Percentiles rank a stretch among this genome's conserved stretches.
Conservation (phyloP, 2,888 invertebrate species). For the Patella pellucida region DNA sequence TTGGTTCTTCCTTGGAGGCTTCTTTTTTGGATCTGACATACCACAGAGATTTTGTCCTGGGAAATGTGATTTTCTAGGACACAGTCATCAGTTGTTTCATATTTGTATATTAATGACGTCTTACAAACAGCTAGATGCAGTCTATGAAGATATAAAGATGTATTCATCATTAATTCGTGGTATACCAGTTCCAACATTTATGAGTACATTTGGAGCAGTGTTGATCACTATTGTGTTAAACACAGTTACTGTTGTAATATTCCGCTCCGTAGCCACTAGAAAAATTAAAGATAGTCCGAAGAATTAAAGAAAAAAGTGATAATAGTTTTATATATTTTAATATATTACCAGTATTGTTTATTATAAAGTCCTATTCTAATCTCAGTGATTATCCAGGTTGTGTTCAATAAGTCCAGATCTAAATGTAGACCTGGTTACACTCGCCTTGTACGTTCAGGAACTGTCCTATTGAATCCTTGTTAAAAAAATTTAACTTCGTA, state of each 20-base stretch:
- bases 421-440: too few species aligned
- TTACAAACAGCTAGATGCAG: constrained; percentile 64
- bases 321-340: too few species aligned
- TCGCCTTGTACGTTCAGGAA: too few species aligned
- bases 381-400: too few species aligned
- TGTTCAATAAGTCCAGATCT: too few species aligned
- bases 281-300: constrained; percentile 35
- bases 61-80: constrained; percentile 65
- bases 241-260: constrained; percentile 48
- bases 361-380: too few species aligned
- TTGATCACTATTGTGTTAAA: constrained; percentile 54
- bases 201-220: constrained; percentile 63
- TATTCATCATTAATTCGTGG: constrained; percentile 42
- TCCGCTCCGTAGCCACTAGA: constrained; percentile 46
- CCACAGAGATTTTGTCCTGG: constrained; percentile 68
- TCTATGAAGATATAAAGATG: constrained; percentile 60
- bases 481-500: too few species aligned
- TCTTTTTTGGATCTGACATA: constrained; percentile 68
- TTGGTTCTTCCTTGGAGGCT: constrained; percentile 65
- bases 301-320: too few species aligned
- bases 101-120: constrained; percentile 67
- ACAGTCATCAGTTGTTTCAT: constrained; percentile 70
- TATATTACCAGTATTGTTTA: too few species aligned
- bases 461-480: too few species aligned
- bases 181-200: constrained; percentile 56